These are phyloP conservation scores for Drosophila tanythrix DNA, from an alignment of 2,888 invertebrate genomes.

Conservation along the genomic window DNA sequence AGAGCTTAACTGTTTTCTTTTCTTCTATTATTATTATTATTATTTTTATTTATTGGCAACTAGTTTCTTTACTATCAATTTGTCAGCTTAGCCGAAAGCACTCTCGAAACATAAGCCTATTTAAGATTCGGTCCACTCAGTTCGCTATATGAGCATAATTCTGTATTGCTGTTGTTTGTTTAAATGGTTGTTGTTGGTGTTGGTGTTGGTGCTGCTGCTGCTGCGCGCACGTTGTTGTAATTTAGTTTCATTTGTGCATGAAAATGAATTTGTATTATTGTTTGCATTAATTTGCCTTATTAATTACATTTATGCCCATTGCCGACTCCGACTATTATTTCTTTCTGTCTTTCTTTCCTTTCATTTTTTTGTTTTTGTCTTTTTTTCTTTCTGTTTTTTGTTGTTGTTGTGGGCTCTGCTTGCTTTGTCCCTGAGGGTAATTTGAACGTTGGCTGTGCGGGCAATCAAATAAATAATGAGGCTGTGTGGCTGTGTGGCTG, in stretches of 20 bases:
- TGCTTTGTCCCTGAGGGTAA: slow-evolving; percentile 67
- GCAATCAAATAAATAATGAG: slow-evolving; percentile 80
- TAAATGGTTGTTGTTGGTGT: slow-evolving; percentile 20
- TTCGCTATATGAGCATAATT: not conserved
- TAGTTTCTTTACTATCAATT: not conserved
- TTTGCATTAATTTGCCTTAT: slow-evolving; percentile 81
- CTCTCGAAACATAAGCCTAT: slow-evolving; percentile 15
- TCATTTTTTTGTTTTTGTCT: not conserved
- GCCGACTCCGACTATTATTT: slow-evolving; percentile 59
- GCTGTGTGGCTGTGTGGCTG: slow-evolving; percentile 54
- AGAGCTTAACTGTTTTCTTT: not conserved
- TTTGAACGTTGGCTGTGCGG: slow-evolving; percentile 76
- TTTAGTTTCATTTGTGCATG: slow-evolving; percentile 78
- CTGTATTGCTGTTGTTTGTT: slow-evolving; percentile 17
- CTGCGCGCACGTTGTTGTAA: slow-evolving; percentile 67
- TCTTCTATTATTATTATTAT: not conserved
- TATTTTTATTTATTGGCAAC: not conserved
- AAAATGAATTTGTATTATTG: slow-evolving; percentile 80
- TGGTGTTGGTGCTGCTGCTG: slow-evolving; percentile 1
- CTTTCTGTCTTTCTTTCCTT: slow-evolving; percentile 34
- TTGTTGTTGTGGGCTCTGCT: slow-evolving; percentile 7
- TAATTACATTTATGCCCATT: slow-evolving; percentile 76
- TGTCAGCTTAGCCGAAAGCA: not conserved
- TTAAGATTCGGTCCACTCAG: slow-evolving; percentile 21
- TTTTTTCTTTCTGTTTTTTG: not conserved